A percentile compares a stretch with the other conserved stretches of the same genome.
Evolutionary conservation across 2,113 vertebrate genomes (phyloP).

Genomic region (Macquaria australasica): DNA sequence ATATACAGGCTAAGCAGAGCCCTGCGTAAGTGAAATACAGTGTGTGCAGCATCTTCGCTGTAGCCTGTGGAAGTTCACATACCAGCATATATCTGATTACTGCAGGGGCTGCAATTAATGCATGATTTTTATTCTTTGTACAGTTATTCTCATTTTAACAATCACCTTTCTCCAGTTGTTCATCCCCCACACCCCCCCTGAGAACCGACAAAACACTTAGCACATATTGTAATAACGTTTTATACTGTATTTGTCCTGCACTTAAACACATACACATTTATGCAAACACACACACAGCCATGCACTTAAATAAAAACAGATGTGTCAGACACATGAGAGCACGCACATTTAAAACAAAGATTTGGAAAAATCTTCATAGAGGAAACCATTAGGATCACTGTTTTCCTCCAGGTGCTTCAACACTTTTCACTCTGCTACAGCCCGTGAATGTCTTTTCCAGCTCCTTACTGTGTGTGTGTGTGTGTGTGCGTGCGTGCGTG

Average conservation of each 20-base stretch:
- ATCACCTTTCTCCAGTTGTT: neutral
- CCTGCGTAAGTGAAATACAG: conserved; percentile 19
- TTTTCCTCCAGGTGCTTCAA: conserved; percentile 47
- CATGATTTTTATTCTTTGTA: conserved; percentile 30
- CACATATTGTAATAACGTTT: conserved; percentile 4
- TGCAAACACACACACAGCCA: conserved; percentile 12
- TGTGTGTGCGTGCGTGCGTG: conserved; percentile 21
- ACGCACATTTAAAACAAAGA: conserved; percentile 18
- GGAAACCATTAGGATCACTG: conserved; percentile 25
- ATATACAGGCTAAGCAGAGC: conserved; percentile 28
- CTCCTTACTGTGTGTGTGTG: conserved; percentile 10
- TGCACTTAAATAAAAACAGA: conserved; percentile 19
- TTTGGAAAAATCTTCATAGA: conserved; percentile 25
- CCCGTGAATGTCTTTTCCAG: conserved; percentile 47
- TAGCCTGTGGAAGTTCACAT: conserved; percentile 26
- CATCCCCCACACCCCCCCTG: conserved; percentile 7
- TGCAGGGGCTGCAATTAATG: conserved; percentile 16
- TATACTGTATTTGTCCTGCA: neutral
- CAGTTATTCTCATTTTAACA: conserved; percentile 42
- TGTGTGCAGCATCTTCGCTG: neutral
- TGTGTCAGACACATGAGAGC: conserved; percentile 6
- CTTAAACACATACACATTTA: conserved; percentile 6
- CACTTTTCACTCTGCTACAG: conserved; percentile 38
- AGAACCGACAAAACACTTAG: conserved; percentile 34
- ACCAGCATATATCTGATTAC: conserved; percentile 45